Evolutionary conservation across 2,888 invertebrate genomes (phyloP).

Genomic region (Morpho helenor): DNA sequence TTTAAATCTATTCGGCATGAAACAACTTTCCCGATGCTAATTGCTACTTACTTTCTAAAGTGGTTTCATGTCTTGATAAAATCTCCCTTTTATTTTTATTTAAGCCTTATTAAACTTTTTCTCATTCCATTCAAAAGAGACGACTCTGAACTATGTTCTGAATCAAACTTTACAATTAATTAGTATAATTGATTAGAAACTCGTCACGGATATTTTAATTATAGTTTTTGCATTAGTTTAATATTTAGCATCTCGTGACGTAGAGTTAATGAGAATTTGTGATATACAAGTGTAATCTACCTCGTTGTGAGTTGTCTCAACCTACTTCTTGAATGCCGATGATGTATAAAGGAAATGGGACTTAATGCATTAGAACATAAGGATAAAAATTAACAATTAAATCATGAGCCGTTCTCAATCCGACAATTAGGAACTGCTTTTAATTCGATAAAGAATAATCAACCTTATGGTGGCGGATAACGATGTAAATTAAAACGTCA

Average conservation of each 20-base stretch:
- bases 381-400: constrained; percentile 53
- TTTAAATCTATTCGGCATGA: constrained; percentile 31
- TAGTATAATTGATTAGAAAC: neutral
- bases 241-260: constrained; percentile 18
- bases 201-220: constrained; percentile 4
- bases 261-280: constrained; percentile 68
- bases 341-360: constrained; percentile 50
- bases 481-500: constrained; percentile 41
- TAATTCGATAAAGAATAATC: constrained; percentile 47
- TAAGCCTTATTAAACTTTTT: neutral
- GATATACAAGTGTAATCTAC: constrained; percentile 62
- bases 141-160: too few species aligned
- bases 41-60: constrained; percentile 32
- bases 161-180: too few species aligned
- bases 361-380: constrained; percentile 54
- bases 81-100: constrained; percentile 17
- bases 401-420: constrained; percentile 60
- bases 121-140: neutral
- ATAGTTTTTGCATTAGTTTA: constrained; percentile 19
- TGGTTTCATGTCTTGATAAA: constrained; percentile 25
- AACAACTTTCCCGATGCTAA: constrained; percentile 33
- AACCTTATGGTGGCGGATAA: constrained; percentile 44
- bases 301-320: constrained; percentile 73
- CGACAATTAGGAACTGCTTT: constrained; percentile 66
- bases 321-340: constrained; percentile 72